Conservation (phyloP, 2,113 vertebrate species). For the Cettia cetti region DNA sequence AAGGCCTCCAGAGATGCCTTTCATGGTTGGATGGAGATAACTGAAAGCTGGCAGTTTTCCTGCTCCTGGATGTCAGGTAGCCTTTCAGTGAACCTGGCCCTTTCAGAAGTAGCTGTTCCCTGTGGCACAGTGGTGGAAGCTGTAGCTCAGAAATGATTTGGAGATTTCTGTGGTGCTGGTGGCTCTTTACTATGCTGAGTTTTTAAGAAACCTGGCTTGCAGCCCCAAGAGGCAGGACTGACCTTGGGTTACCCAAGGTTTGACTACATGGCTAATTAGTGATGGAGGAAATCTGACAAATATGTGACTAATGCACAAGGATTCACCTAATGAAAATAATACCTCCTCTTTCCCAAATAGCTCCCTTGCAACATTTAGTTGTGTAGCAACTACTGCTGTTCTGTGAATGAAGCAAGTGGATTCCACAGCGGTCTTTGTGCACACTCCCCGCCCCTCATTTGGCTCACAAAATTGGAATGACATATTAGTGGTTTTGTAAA, state of each 20-base stretch:
- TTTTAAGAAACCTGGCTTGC: background rate
- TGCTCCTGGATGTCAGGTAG: background rate
- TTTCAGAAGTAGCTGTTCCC: background rate
- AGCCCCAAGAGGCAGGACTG: background rate
- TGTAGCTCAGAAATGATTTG: background rate
- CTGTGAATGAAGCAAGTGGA: background rate
- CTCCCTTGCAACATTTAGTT: background rate
- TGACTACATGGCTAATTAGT: background rate
- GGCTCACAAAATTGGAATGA: background rate
- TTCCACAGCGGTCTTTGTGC: background rate
- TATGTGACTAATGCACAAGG: background rate
- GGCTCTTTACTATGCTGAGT: background rate
- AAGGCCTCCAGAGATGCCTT: background rate
- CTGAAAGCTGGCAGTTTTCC: background rate
- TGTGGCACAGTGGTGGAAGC: background rate
- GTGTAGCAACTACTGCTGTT: background rate
- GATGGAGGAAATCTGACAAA: background rate
- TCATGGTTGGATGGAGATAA: background rate
- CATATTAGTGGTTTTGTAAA: background rate
- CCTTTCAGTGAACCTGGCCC: background rate
- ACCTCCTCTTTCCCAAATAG: background rate
- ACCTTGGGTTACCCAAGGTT: background rate
- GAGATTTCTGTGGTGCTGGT: background rate
- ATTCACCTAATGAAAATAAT: background rate
- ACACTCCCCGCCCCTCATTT: fast-evolving